phyloP scores from a whole-genome alignment of 2,888 invertebrate species.

The Xestia xanthographa region DNA sequence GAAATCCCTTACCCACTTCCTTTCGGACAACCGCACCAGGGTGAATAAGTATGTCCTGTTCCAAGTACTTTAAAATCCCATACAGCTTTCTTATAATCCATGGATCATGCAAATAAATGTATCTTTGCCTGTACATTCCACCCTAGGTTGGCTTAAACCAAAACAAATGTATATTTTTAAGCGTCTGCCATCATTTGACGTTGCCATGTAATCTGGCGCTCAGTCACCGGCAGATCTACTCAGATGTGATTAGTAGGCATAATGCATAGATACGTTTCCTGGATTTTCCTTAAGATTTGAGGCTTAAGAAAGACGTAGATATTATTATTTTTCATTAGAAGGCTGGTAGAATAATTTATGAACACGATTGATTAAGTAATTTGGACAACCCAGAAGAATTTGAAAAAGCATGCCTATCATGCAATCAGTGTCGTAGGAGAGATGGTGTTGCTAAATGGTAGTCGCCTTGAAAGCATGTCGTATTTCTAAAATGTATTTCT shows the following conservation, averaged over 20 bases:
- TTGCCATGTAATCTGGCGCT: slow-evolving; percentile 56
- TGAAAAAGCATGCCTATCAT: not conserved
- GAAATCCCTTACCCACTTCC: not conserved
- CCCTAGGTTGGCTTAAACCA: slow-evolving; percentile 40
- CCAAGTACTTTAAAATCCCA: slow-evolving; percentile 26
- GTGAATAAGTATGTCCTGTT: not conserved
- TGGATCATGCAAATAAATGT: slow-evolving; percentile 42
- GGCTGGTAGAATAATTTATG: not conserved
- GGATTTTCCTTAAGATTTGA: slow-evolving; percentile 36
- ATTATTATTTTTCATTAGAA: slow-evolving; percentile 10
- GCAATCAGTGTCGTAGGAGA: not conserved
- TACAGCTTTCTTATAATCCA: slow-evolving; percentile 12
- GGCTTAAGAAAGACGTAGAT: not conserved
- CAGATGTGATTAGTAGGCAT: slow-evolving; percentile 34
- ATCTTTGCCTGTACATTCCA: not conserved
- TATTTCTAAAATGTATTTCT: too few relatives aligned
- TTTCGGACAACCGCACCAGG: too few relatives aligned
- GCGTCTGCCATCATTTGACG: slow-evolving; percentile 33
- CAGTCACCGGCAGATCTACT: slow-evolving; percentile 17
- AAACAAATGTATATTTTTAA: slow-evolving; percentile 54
- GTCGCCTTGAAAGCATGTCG: not conserved
- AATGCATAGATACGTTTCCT: not conserved
- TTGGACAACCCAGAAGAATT: too few relatives aligned
- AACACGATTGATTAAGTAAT: not conserved
- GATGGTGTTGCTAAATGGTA: not conserved